phyloP scores from a whole-genome alignment of 53 echinoderm and acorn worm genomes.

The Holothuria leucospilota region DNA sequence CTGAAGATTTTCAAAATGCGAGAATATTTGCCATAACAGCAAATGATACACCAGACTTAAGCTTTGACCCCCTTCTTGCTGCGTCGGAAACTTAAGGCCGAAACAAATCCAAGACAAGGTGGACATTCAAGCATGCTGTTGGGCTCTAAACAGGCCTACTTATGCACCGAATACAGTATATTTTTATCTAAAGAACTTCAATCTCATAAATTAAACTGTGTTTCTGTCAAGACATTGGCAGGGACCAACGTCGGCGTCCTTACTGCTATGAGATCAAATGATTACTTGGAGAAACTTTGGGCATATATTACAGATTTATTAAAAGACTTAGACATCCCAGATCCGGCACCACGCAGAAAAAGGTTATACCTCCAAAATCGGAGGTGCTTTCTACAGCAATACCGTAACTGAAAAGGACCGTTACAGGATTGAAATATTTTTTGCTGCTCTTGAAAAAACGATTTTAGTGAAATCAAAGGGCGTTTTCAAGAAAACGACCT shows the following conservation, averaged over 20 bases:
- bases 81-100: constrained; percentile 16
- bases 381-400: constrained; percentile 7
- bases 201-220: constrained; percentile 8
- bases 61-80: constrained; percentile 20
- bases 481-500: constrained; percentile 33
- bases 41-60: constrained; percentile 34
- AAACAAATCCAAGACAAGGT: constrained; percentile 10
- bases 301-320: neutral
- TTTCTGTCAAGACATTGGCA: constrained; percentile 36
- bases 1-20: constrained; percentile 18
- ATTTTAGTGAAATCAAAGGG: constrained; percentile 26
- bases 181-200: constrained; percentile 30
- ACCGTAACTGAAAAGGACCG: constrained; percentile 32
- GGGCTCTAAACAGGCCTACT: constrained; percentile 13
- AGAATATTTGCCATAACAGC: constrained; percentile 23
- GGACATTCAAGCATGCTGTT: constrained; percentile 7
- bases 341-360: constrained; percentile 15
- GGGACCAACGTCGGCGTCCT: neutral
- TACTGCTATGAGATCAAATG: constrained; percentile 21
- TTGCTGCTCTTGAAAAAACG: constrained; percentile 11
- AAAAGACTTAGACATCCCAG: constrained; percentile 23
- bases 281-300: constrained; percentile 6
- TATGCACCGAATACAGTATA: constrained; percentile 29
- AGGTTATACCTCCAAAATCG: constrained; percentile 1
- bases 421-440: constrained; percentile 14